Percentiles rank a stretch among this genome's conserved stretches.
Conservation (phyloP, 2,797 vertebrate species). For the Myotis planiceps region DNA sequence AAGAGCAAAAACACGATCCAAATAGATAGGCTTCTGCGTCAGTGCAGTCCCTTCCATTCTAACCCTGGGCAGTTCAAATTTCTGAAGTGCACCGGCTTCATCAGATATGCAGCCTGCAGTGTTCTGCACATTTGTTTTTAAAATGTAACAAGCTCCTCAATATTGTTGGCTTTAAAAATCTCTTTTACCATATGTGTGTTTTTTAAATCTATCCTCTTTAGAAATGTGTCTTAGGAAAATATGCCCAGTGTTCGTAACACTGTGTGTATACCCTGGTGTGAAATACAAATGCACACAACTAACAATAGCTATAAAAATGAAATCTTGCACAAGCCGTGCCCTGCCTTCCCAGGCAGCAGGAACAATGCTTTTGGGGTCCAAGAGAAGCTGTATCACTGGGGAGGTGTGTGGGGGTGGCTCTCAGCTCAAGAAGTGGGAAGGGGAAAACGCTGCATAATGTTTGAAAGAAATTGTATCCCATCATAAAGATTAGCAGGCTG, state of each 20-base stretch:
- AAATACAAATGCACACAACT: slow-evolving; percentile 29
- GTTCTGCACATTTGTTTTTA: neutral
- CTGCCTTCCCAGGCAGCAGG: slow-evolving; percentile 14
- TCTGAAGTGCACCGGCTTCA: neutral
- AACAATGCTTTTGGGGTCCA: slow-evolving; percentile 43
- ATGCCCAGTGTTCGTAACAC: neutral
- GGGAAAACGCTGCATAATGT: slow-evolving; percentile 73
- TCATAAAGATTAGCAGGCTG: slow-evolving; percentile 90
- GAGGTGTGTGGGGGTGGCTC: neutral
- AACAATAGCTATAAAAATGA: slow-evolving; percentile 72
- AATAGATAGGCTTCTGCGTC: neutral
- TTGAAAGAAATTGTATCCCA: slow-evolving; percentile 86
- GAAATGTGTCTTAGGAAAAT: slow-evolving; percentile 30
- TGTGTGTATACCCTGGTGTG: slow-evolving; percentile 1
- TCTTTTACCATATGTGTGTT: neutral
- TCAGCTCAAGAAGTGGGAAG: neutral
- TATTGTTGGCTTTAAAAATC: neutral
- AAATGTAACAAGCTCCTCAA: neutral
- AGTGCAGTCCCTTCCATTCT: neutral
- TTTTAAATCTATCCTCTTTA: slow-evolving; percentile 3
- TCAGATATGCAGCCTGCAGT: neutral
- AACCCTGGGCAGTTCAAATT: neutral
- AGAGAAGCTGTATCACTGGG: slow-evolving; percentile 34
- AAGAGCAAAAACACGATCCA: neutral
- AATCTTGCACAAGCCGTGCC: neutral